Evolutionary conservation across 2,113 vertebrate genomes (phyloP).

Genomic region (Alouatta palliata): DNA sequence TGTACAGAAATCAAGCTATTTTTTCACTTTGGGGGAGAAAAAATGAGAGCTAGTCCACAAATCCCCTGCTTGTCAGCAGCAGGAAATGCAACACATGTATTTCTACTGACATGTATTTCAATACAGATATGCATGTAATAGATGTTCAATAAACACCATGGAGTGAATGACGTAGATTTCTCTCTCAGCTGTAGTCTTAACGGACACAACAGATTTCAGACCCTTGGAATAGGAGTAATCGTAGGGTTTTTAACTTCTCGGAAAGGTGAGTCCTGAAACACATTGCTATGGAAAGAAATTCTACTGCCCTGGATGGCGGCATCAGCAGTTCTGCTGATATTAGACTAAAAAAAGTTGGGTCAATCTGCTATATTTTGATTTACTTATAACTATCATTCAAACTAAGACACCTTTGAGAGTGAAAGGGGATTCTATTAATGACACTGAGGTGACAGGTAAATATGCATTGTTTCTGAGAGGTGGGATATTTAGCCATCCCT

Average conservation of each 20-base stretch:
- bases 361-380: neutral
- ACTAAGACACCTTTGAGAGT: neutral
- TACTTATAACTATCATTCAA: neutral
- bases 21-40: neutral
- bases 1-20: neutral
- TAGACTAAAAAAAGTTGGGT: neutral
- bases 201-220: slow-evolving; percentile 58
- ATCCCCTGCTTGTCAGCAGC: neutral
- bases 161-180: neutral
- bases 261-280: neutral
- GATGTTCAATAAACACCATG: neutral
- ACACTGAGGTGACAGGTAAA: neutral
- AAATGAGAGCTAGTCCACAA: neutral
- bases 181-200: slow-evolving; percentile 30
- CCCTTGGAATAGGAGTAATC: neutral
- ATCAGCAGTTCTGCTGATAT: neutral
- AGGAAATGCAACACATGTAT: neutral
- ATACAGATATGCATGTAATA: neutral
- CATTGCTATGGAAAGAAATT: rapidly evolving
- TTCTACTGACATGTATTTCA: neutral
- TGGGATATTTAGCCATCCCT: neutral
- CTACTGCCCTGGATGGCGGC: rapidly evolving
- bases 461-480: neutral
- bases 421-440: neutral
- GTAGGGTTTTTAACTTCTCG: neutral